phyloP scores from a whole-genome alignment of 2,797 vertebrate genomes.

The Pseudochromis fuscus region DNA sequence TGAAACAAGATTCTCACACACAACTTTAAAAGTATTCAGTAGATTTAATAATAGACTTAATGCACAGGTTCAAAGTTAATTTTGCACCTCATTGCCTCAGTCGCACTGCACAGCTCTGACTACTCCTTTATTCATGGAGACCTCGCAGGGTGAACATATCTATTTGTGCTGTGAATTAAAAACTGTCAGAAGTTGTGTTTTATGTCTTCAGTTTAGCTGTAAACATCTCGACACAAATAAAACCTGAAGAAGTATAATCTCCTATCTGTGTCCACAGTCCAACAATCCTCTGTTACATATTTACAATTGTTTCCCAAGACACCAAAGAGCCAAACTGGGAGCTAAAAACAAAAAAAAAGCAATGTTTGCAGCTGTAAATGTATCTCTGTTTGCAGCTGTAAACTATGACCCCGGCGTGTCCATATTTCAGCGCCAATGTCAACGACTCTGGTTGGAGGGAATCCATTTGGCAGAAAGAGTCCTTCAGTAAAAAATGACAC shows the following conservation, averaged over 20 bases:
- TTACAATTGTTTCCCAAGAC: neutral
- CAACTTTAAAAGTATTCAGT: neutral
- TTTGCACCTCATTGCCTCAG: slow-evolving; percentile 10
- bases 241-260: neutral
- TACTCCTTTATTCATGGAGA: slow-evolving; percentile 19
- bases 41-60: slow-evolving; percentile 1
- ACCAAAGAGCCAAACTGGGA: slow-evolving; percentile 11
- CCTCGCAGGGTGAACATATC: too few species aligned
- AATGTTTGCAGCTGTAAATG: slow-evolving; percentile 6
- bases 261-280: neutral
- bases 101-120: slow-evolving; percentile 2
- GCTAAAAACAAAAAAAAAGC: too few species aligned
- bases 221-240: slow-evolving; percentile 16
- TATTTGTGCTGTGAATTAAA: too few species aligned
- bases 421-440: slow-evolving; percentile 41
- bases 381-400: slow-evolving; percentile 26
- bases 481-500: slow-evolving; percentile 45
- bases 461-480: slow-evolving; percentile 39
- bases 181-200: too few species aligned
- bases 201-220: slow-evolving; percentile 20
- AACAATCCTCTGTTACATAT: neutral
- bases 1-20: neutral
- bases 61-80: slow-evolving; percentile 17
- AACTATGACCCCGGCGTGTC: slow-evolving; percentile 13
- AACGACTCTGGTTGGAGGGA: slow-evolving; percentile 37